Conservation (phyloP, 2,113 vertebrate genomes). For the Podocnemis expansa region DNA sequence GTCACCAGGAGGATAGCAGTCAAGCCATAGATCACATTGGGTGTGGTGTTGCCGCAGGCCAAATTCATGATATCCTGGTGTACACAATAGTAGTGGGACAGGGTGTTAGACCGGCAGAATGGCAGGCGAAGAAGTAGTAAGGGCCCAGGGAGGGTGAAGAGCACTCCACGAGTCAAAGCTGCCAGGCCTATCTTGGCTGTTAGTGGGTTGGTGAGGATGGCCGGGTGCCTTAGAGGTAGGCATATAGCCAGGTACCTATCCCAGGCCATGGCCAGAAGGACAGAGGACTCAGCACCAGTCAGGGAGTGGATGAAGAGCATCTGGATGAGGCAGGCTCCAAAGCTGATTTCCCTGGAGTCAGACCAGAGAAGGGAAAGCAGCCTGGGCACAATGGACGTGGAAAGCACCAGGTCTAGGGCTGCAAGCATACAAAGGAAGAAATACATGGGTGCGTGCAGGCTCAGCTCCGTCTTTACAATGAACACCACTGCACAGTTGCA, state of each 20-base stretch:
- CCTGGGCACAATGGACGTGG: conserved; percentile 61
- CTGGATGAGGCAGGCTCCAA: conserved; percentile 52
- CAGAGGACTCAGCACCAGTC: conserved; percentile 48
- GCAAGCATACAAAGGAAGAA: conserved; percentile 54
- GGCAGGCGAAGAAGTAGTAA: conserved; percentile 42
- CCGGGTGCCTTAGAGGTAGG: conserved; percentile 37
- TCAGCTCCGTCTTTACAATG: conserved; percentile 35
- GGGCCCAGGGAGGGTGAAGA: conserved; percentile 64
- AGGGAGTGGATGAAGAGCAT: conserved; percentile 70
- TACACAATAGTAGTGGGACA: conserved; percentile 76
- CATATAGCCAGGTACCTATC: conserved; percentile 65
- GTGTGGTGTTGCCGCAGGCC: conserved; percentile 62
- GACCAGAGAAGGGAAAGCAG: conserved; percentile 61
- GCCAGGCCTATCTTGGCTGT: conserved; percentile 26
- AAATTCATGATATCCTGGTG: conserved; percentile 80
- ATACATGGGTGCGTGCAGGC: conserved; percentile 59
- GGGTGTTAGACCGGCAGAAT: conserved; percentile 30
- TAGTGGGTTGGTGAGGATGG: conserved; percentile 54
- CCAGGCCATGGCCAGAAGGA: conserved; percentile 53
- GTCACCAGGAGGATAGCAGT: conserved; percentile 71
- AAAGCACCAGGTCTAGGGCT: conserved; percentile 45
- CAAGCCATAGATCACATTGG: conserved; percentile 72
- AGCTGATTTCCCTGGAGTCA: conserved; percentile 52
- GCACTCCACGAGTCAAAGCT: conserved; percentile 35
- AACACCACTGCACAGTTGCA: conserved; percentile 57